Evolutionary conservation across 2,797 vertebrate genomes (phyloP).

Genomic region (Myotis vivesi): DNA sequence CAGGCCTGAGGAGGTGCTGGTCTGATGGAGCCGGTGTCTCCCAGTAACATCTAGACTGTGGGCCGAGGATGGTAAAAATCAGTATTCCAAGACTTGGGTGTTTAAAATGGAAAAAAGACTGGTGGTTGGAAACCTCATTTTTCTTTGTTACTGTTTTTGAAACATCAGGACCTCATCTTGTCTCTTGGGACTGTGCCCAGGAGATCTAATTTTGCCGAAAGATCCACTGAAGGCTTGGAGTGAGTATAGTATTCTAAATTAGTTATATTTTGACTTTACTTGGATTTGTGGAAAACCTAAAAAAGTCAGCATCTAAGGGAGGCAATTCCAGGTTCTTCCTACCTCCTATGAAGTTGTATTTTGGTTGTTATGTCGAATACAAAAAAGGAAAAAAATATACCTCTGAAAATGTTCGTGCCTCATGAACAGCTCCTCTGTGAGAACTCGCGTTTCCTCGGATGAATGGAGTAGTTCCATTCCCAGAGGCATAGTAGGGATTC

Average conservation of each 20-base stretch:
- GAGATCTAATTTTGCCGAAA: constrained; percentile 75
- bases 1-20: background rate
- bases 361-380: constrained; percentile 65
- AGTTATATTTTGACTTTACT: constrained; percentile 76
- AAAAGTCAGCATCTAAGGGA: constrained; percentile 68
- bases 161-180: constrained; percentile 77
- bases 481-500: constrained; percentile 8
- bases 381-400: constrained; percentile 59
- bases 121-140: constrained; percentile 70
- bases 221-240: constrained; percentile 73
- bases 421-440: constrained; percentile 48
- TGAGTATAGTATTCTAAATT: constrained; percentile 73
- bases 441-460: constrained; percentile 28
- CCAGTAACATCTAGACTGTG: constrained; percentile 49
- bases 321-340: constrained; percentile 70
- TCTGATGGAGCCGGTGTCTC: constrained; percentile 45
- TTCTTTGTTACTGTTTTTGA: constrained; percentile 76
- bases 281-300: constrained; percentile 72
- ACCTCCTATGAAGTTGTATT: constrained; percentile 70
- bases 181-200: constrained; percentile 75
- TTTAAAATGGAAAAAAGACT: constrained; percentile 69
- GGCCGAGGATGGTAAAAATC: constrained; percentile 68
- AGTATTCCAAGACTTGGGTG: constrained; percentile 60
- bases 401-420: constrained; percentile 56
- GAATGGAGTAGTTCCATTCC: constrained; percentile 40